phyloP scores from a whole-genome alignment of 2,113 vertebrate species.

The Pterocles burchelli region DNA sequence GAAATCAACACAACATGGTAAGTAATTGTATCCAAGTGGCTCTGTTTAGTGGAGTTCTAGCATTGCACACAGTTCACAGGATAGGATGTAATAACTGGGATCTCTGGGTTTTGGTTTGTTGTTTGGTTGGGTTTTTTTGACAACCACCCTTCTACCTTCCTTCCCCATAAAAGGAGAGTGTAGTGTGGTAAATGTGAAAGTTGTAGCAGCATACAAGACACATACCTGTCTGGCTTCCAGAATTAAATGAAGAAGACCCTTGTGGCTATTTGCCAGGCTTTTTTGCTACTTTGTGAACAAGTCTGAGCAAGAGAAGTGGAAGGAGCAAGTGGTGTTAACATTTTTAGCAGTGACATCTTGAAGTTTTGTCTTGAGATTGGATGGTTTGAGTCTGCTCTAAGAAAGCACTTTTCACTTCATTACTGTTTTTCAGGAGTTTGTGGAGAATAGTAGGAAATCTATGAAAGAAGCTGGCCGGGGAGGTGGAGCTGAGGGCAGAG shows the following conservation, averaged over 20 bases:
- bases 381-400: not conserved
- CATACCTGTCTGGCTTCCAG: not conserved
- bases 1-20: not conserved
- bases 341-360: not conserved
- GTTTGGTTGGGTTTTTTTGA: not conserved
- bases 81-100: not conserved
- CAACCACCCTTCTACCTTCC: not conserved
- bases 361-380: not conserved
- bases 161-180: not conserved
- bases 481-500: constrained; percentile 84
- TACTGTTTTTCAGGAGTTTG: constrained; percentile 89
- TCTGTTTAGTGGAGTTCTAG: not conserved
- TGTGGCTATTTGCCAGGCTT: not conserved
- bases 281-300: not conserved
- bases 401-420: not conserved
- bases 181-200: not conserved
- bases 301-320: not conserved
- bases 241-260: not conserved
- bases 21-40: not conserved
- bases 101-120: not conserved
- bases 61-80: not conserved
- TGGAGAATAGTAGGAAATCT: constrained; percentile 92
- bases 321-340: not conserved
- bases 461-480: constrained; percentile 86
- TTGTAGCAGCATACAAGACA: not conserved